These are phyloP conservation scores for Ornithoptera alexandrae DNA, from an alignment of 2,888 invertebrate genomes.

Conservation along the genomic window DNA sequence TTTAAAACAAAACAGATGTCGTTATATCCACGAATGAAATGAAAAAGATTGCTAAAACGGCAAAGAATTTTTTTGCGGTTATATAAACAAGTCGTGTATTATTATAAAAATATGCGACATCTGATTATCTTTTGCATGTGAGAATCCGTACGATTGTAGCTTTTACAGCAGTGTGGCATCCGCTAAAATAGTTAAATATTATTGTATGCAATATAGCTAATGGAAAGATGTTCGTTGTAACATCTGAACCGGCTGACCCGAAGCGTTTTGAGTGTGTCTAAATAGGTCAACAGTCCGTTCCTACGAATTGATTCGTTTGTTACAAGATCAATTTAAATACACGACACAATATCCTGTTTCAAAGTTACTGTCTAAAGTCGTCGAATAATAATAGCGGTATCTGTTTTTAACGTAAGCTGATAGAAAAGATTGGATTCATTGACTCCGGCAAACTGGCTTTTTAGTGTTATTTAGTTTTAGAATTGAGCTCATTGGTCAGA, in stretches of 20 bases:
- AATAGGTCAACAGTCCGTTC: slow-evolving; percentile 30
- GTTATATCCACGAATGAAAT: too few relatives aligned
- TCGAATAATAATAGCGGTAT: slow-evolving; percentile 28
- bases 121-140: slow-evolving; percentile 2
- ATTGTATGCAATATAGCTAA: slow-evolving; percentile 17
- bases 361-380: slow-evolving; percentile 8
- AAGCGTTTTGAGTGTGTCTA: slow-evolving; percentile 13
- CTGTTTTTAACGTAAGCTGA: slow-evolving; percentile 33
- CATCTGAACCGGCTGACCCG: slow-evolving; percentile 12
- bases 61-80: not conserved
- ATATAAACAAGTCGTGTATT: not conserved
- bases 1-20: too few relatives aligned
- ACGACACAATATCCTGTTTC: slow-evolving; percentile 26
- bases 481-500: slow-evolving; percentile 53
- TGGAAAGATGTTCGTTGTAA: slow-evolving; percentile 11
- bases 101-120: slow-evolving; percentile 6
- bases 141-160: slow-evolving; percentile 1
- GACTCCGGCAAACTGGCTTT: slow-evolving; percentile 52
- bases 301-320: slow-evolving; percentile 25
- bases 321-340: slow-evolving; percentile 16
- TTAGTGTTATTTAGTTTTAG: slow-evolving; percentile 53
- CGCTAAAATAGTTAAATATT: slow-evolving; percentile 1
- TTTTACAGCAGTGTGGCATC: not conserved
- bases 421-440: slow-evolving; percentile 39
- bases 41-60: not conserved